Evolutionary conservation across 1,140 invertebrate genomes (phyloP), one percentile per base, ranked within the genome.

Genomic region (Plectrocnemia conspersa): DNA sequence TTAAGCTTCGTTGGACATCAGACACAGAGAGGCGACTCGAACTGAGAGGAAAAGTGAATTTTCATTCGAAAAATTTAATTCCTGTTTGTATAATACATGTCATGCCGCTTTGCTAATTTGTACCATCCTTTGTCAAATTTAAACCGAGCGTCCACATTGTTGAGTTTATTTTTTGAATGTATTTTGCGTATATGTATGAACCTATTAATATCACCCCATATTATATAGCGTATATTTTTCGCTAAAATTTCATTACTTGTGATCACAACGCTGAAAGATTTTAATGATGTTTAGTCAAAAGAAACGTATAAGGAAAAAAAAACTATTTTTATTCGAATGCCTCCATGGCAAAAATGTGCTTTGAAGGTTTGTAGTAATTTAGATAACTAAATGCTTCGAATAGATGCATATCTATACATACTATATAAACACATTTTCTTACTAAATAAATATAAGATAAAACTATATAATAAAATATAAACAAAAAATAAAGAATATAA

Each of bases 271-370:
- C 47, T 50, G 47, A 50, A 50, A 50, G 47, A 50, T 50, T 50
- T 50, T 50, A 50, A 50, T 50, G 47, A 50, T 50, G 47, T 50
- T 50, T 50, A 50, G 47, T 50, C 47, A 50, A 50, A 50, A 50
- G 47, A 50, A 50, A 38, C 10, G 32, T 25, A n/a, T n/a, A n/a
- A n/a, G n/a, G n/a, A n/a, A n/a, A n/a, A n/a, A n/a, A n/a, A 50
- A 50, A 50, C 32, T 38, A 50, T 38, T 38, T 50, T 38, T 38
- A 10, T 38, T n/a, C 27, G 45, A 38, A 2, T 11, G 45, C 7
- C n/a, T 11, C 32, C 3, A 10, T 24, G 29, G 32, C 27, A 29
- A 33, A 22, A 50, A 23, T 19, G 11, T 16, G 27, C 32, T 50
- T 49, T 49, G 21, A 36, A 36, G 13, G 19, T 19, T 22, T 27